phyloP scores from a whole-genome alignment of 2,797 vertebrate genomes.

The Sylvia borin region DNA sequence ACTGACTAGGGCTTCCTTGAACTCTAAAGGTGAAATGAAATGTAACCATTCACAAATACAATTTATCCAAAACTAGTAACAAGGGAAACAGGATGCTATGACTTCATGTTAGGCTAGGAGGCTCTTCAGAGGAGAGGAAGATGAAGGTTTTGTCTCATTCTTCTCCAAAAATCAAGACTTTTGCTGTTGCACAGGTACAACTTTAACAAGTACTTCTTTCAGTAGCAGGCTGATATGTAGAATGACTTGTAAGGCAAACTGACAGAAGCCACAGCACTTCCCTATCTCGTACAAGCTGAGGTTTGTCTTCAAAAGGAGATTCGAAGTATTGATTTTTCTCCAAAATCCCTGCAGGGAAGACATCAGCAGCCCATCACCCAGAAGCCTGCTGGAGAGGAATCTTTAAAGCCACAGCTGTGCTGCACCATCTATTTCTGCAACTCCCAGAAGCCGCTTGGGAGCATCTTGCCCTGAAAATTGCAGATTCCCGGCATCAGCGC shows the following conservation, averaged over 20 bases:
- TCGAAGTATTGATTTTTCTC: not conserved
- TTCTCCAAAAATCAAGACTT: not conserved
- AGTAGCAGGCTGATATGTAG: not conserved
- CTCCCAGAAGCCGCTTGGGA: not conserved
- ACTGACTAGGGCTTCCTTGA: not conserved
- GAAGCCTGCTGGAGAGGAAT: not conserved
- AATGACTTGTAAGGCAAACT: not conserved
- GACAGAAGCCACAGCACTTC: not conserved
- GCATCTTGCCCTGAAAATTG: not conserved
- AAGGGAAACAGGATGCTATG: not conserved
- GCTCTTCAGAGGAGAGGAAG: not conserved
- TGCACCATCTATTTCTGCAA: not conserved
- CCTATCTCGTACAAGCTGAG: not conserved
- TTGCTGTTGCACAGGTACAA: not conserved
- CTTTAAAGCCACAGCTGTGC: not conserved
- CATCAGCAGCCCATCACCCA: not conserved
- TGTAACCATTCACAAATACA: not conserved
- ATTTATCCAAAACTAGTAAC: not conserved
- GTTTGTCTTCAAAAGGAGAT: not conserved
- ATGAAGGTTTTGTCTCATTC: not conserved
- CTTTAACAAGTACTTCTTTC: not conserved
- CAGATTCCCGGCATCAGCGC: fast-evolving
- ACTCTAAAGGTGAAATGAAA: not conserved
- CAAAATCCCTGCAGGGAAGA: not conserved
- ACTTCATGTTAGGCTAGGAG: not conserved